Base-by-base conservation (phyloP, 2,888 invertebrate species). In the Ectemnius continuus region DNA sequence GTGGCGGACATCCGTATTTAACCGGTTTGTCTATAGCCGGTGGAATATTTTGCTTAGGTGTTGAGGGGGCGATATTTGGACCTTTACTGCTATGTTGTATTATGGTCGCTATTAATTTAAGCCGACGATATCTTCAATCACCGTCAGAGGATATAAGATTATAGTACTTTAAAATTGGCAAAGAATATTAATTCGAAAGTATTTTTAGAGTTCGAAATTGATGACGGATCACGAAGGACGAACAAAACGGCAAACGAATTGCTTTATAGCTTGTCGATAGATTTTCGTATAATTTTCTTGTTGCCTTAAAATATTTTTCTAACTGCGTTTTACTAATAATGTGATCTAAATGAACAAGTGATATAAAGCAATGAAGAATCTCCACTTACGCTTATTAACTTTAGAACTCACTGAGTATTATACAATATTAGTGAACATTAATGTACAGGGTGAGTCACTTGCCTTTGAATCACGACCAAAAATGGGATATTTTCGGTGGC, bases 11-110 rank as follows among this genome's bases (percentile, higher is more conserved):
- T 92, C 99, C 99, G 0, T 99, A 99, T 92, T 94, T 99, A 76
- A 99, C 99, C 8, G 99, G 98, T 47, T 92, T 99, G 67, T 97
- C 99, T 2, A 98, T 99, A 87, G 99, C 98, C 18, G 99, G 99
- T 13, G 99, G 99, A 61, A 97, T 99, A 88, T 98, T 98, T 91
- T 99, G 98, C 93, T 92, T 99, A 82, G 99, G 99, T 0, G 95
- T 98, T 70, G 97, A 99, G 91, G 99, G 99, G 0, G 99, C 99
- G 1, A 97, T 99, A 82, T 95, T 99, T 73, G 99, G 99, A 0
- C 99, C 99, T 0, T 93, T 99, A 45, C 93, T 99, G 63, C 93
- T 99, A 0, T 99, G 99, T 91, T 97, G 97, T 86, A 94, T 99
- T 67, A 96, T 99, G 91, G 99, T 99, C 1, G 96, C 96, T 16